Percentiles rank a stretch among this genome's conserved stretches.
Conservation (phyloP, 53 echinoderm and acorn worm species). For the Apostichopus leukothele region DNA sequence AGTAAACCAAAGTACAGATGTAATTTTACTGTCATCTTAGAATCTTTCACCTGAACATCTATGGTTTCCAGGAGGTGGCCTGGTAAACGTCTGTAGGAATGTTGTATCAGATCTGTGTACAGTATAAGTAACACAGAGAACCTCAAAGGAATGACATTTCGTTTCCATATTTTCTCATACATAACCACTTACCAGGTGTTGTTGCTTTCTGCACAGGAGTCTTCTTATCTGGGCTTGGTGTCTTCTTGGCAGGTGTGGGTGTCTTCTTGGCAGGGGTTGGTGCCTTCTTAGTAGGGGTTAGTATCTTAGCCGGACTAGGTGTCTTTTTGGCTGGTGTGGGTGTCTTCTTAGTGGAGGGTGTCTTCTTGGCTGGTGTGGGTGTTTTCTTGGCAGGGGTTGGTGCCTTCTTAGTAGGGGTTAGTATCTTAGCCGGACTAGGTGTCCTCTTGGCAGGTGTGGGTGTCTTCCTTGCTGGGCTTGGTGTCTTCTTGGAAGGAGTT, state of each 20-base stretch:
- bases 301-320: constrained; percentile 40
- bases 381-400: constrained; percentile 33
- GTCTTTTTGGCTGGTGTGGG: constrained; percentile 22
- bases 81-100: no score
- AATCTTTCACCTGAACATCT: no score
- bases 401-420: not conserved
- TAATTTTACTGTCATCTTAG: no score
- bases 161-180: no score
- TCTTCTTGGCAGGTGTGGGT: constrained; percentile 33
- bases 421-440: constrained; percentile 20
- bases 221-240: not conserved
- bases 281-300: not conserved
- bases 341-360: constrained; percentile 24
- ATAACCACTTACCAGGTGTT: constrained; percentile 10
- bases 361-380: constrained; percentile 47
- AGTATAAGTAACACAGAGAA: no score
- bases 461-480: constrained; percentile 2
- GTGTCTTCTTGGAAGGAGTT: constrained; percentile 51
- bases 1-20: no score
- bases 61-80: no score
- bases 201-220: not conserved
- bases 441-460: constrained; percentile 23
- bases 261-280: constrained; percentile 39
- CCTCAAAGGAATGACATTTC: no score
- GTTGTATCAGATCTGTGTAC: no score